A percentile compares a stretch with the other conserved stretches of the same genome.
Conservation (phyloP, 2,113 vertebrate species). For the Fulmarus glacialis region DNA sequence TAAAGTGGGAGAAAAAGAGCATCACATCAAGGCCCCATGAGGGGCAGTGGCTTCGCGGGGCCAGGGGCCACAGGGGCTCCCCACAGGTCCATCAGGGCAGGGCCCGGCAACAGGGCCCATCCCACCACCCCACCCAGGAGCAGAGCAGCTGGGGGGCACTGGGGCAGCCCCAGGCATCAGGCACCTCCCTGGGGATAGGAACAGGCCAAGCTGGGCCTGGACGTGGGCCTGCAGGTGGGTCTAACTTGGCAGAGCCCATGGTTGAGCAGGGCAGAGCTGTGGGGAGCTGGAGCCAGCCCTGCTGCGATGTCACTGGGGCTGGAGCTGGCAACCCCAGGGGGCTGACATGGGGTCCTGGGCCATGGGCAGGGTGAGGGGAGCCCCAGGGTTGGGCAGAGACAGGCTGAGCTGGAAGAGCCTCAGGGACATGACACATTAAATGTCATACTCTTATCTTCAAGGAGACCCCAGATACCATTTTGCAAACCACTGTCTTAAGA, state of each 20-base stretch:
- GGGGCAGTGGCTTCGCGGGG: fast-evolving
- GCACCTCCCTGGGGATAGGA: neutral
- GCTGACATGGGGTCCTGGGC: neutral
- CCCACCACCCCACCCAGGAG: neutral
- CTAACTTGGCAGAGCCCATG: neutral
- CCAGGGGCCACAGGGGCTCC: no score
- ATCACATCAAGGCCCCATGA: neutral
- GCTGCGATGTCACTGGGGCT: fast-evolving
- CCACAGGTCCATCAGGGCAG: fast-evolving
- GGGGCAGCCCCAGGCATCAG: fast-evolving
- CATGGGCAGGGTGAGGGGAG: fast-evolving
- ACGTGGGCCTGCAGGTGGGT: fast-evolving
- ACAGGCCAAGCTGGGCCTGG: neutral
- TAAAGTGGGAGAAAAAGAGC: neutral
- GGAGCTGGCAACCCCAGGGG: neutral
- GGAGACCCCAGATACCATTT: neutral
- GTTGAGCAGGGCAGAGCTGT: neutral
- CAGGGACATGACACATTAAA: neutral
- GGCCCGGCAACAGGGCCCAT: neutral
- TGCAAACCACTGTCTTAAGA: neutral
- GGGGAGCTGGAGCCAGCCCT: neutral
- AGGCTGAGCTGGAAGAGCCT: neutral
- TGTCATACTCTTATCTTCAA: neutral
- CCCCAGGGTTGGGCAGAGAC: neutral
- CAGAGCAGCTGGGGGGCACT: fast-evolving